A percentile compares a stretch with the other conserved stretches of the same genome.
These are phyloP conservation scores for Glossosoma conforme DNA, from an alignment of 1,140 invertebrate species.

Conservation along the genomic window DNA sequence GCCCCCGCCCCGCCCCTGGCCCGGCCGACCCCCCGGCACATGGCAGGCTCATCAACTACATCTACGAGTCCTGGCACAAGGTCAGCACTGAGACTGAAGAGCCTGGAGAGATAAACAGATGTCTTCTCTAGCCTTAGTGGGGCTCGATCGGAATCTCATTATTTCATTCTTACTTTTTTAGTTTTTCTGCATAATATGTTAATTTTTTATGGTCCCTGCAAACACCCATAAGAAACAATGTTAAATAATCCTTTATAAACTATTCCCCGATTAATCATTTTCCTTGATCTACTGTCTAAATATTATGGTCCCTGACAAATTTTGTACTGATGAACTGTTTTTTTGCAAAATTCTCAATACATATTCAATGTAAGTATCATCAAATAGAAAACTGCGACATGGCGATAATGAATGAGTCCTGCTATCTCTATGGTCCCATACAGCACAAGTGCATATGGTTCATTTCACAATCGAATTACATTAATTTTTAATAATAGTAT, in stretches of 20 bases:
- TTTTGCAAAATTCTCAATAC: too few relatives aligned
- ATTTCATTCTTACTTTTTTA: neutral
- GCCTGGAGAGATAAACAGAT: neutral
- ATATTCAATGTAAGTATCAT: too few relatives aligned
- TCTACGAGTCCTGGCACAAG: conserved; percentile 51
- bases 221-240: neutral
- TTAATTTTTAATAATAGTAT: too few relatives aligned
- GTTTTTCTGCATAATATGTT: neutral
- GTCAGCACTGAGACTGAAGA: conserved; percentile 28
- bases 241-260: neutral
- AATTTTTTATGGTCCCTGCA: neutral
- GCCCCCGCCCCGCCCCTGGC: neutral
- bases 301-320: too few relatives aligned
- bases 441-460: too few relatives aligned
- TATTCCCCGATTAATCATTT: neutral
- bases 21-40: conserved; percentile 38
- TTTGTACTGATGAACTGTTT: too few relatives aligned
- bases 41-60: conserved; percentile 47
- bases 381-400: too few relatives aligned
- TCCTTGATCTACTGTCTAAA: too few relatives aligned
- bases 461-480: too few relatives aligned
- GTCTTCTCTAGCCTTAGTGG: neutral
- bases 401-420: too few relatives aligned
- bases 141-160: neutral
- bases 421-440: too few relatives aligned